Evolutionary conservation across 2,888 invertebrate genomes (phyloP), one percentile per base, ranked within the genome.

Genomic region (Dorcus hopei): DNA sequence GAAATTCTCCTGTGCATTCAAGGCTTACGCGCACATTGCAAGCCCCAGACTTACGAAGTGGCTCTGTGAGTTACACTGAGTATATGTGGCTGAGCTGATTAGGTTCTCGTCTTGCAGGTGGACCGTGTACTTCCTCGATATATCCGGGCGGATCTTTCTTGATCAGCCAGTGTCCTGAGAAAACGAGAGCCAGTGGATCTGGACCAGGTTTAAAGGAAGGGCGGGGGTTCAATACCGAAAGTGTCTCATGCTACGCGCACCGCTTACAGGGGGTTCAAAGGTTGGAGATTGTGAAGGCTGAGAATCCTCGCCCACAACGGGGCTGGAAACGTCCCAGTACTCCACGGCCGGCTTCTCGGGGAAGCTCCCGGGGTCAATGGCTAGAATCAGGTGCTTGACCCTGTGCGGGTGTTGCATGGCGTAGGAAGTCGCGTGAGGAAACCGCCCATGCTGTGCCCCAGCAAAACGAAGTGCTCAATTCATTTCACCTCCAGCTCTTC

Each of bases 361-460:
- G 68, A 88, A 88, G 23, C 89, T 90, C 85, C 91, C 93, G 0
- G 98, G 96, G 79, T 99, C 98, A n/a, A n/a, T n/a, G 0, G 95
- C 97, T 39, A 98, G 81, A 62, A 99, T 89, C 1, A 99, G 81
- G 80, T 98, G 97, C 57, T 91, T 86, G 0, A 98, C 92, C 68
- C 89, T 85, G 23, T 91, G 86, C 0, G 96, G 96, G 79, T 94
- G 88, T 61, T 87, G 86, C 51, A 97, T 83, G 0, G 94, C 87
- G 81, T 95, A 93, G 9, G 96, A 90, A 11, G 94, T 87, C 2
- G 95, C 94, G n/a, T n/a, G 59, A 97, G 83, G 80, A 91, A 97
- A 0, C 94, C 96, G 43, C 97, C 97, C 80, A 98, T 89, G 62
- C 95, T 95, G 80, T 97, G 97, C 0, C 97, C 98, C 49, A 97